Conservation (phyloP, 92 coral and sea anemone species). For the Epizoanthus ramosus region DNA sequence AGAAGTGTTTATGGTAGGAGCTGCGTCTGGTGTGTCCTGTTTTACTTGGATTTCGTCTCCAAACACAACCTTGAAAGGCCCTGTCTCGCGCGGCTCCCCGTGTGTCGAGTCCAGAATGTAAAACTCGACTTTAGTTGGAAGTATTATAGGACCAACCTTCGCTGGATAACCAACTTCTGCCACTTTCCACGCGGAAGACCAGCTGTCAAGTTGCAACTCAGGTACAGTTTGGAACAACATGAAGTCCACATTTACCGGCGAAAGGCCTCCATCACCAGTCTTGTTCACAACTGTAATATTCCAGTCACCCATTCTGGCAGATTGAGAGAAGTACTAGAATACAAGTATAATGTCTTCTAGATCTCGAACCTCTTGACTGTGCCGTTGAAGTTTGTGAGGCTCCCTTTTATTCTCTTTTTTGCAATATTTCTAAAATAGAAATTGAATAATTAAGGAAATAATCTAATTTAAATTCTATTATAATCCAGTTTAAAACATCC, state of each 20-base stretch:
- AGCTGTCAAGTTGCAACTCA: not conserved
- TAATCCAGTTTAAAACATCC: too few relatives aligned
- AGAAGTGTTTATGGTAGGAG: too few relatives aligned
- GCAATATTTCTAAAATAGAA: too few relatives aligned
- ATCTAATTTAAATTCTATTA: too few relatives aligned
- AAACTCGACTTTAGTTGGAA: conserved; percentile 10
- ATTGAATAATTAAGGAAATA: too few relatives aligned
- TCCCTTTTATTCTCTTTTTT: too few relatives aligned
- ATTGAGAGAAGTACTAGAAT: too few relatives aligned
- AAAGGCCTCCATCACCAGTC: not conserved
- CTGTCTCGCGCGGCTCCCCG: not conserved
- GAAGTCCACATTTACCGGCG: not conserved
- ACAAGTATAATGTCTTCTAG: too few relatives aligned
- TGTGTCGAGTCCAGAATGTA: not conserved
- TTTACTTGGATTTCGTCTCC: not conserved
- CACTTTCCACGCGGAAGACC: conserved; percentile 26
- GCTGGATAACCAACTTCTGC: conserved; percentile 18
- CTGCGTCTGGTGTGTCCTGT: not conserved
- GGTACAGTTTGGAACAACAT: not conserved
- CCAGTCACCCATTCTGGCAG: conserved; percentile 3
- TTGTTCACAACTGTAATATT: not conserved
- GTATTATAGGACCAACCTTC: conserved; percentile 6
- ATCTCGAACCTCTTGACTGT: too few relatives aligned
- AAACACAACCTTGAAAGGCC: conserved; percentile 14
- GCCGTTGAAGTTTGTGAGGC: too few relatives aligned